Base-by-base conservation (phyloP, 2,888 invertebrate genomes). In the Drosophila meridionalis region DNA sequence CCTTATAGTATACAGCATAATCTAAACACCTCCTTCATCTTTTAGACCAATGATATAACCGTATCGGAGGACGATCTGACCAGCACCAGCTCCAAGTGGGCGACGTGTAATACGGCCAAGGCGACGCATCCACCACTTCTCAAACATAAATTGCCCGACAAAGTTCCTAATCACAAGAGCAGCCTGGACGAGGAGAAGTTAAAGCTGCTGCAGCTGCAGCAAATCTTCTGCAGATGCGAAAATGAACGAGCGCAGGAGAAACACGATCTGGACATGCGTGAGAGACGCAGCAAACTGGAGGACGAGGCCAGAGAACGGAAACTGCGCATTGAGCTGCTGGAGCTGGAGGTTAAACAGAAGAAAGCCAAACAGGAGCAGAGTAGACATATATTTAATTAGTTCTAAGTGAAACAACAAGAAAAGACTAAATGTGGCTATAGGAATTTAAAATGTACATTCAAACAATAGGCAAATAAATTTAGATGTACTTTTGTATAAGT, bases 241-340 rank as follows among this genome's bases (percentile, higher is more conserved):
- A 66, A 66, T 34, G 36, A 43, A 30, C 65, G 65, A 11, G 64
- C 65, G 14, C 50, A 64, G 50, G 65, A 52, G 14, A 50, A 43
- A 20, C 65, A 66, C 42, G 50, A 66, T 2, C 2, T 43, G 20
- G 65, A 63, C 20, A 64, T 66, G 65, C 36, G 36, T 14, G 65
- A 66, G 1, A 63, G 2, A 9, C 47, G 40, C 4, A 26, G 42
- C 9, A 50, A 50, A 28, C n/a, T 42, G 36, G 45, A 59, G 28
- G 63, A 59, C 3, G 63, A 63, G 38, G 20, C 63, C 2, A 36
- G 36, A 1, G 63, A 63, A 11, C 65, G 65, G 3, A 66, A 43
- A 8, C 65, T 66, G 11, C 65, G 65, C 5, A 50, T 66, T 30
- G 42, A 66, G 5, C 65, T 66, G 3, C 26, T 66, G 36, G 65